Conservation (phyloP, 2,797 vertebrate species). For the Poecile montanus region DNA sequence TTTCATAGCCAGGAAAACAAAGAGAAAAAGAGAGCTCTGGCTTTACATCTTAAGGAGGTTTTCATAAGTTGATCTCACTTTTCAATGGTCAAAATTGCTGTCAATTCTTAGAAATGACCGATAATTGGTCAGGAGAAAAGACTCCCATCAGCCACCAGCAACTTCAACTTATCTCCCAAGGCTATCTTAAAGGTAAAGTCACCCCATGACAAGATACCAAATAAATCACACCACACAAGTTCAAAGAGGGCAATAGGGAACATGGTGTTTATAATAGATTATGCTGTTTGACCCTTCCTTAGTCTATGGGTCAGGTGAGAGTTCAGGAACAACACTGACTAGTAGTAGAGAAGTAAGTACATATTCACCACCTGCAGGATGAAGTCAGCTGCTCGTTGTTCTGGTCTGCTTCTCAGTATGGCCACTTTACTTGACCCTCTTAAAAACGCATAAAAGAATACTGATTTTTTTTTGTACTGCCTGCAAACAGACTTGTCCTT, state of each 20-base stretch:
- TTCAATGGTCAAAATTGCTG: too few species aligned
- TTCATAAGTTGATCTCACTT: too few species aligned
- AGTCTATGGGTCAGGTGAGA: not conserved
- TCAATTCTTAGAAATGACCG: too few species aligned
- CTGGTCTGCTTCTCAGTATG: not conserved
- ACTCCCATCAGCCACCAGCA: too few species aligned
- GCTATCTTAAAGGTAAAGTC: too few species aligned
- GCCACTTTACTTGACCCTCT: not conserved
- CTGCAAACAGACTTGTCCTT: not conserved
- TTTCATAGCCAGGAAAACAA: too few species aligned
- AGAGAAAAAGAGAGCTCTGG: too few species aligned
- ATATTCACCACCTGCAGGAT: not conserved
- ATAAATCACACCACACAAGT: not conserved
- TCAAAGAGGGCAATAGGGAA: not conserved
- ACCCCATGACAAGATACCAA: not conserved
- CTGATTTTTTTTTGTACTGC: not conserved
- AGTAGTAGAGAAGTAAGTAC: not conserved
- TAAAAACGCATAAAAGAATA: not conserved
- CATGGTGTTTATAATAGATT: not conserved
- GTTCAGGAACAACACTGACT: not conserved
- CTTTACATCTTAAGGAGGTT: too few species aligned
- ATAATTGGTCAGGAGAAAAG: too few species aligned
- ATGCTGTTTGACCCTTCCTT: not conserved
- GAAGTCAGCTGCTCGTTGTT: not conserved
- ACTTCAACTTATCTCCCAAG: too few species aligned